These are phyloP conservation scores for Apodemia zela DNA, from an alignment of 2,888 invertebrate genomes.

Conservation along the genomic window DNA sequence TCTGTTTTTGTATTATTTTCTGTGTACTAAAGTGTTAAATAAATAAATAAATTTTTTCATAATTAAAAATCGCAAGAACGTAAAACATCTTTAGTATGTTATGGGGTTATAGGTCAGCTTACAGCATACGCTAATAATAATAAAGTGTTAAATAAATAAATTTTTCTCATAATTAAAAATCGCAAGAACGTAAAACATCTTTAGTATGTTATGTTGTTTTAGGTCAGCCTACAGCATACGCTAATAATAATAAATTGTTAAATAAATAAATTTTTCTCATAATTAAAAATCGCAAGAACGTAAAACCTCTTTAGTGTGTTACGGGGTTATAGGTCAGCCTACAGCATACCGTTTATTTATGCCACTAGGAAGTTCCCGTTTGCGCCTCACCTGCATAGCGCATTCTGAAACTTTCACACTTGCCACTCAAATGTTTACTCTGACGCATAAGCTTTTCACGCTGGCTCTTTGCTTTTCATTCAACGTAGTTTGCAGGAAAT, in stretches of 20 bases:
- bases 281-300: neutral
- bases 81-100: neutral
- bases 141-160: too few species aligned
- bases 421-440: slow-evolving; percentile 24
- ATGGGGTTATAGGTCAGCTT: too few species aligned
- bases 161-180: neutral
- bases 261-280: too few species aligned
- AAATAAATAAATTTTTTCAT: too few species aligned
- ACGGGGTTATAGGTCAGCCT: neutral
- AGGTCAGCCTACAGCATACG: slow-evolving; percentile 8
- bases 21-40: too few species aligned
- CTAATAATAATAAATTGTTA: too few species aligned
- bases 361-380: slow-evolving; percentile 23
- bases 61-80: neutral
- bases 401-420: slow-evolving; percentile 24
- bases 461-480: neutral
- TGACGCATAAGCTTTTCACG: slow-evolving; percentile 1
- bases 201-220: neutral
- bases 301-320: slow-evolving; percentile 1
- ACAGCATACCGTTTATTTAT: slow-evolving; percentile 24
- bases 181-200: neutral
- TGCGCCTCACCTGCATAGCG: slow-evolving; percentile 23
- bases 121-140: too few species aligned
- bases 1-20: too few species aligned
- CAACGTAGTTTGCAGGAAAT: neutral